phyloP scores from a whole-genome alignment of 2,113 vertebrate genomes.

The Limnothrissa miodon region DNA sequence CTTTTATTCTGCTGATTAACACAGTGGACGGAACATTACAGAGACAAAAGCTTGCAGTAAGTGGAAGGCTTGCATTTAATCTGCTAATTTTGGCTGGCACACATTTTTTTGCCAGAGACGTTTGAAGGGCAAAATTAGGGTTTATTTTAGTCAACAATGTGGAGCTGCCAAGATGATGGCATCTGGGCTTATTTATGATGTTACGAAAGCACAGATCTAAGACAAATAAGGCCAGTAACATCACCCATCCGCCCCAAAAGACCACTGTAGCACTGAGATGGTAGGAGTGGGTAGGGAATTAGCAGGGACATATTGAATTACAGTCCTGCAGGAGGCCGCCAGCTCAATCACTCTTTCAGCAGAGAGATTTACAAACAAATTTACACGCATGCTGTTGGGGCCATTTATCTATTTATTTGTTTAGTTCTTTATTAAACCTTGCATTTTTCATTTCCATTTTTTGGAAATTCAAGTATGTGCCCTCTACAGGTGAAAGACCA shows the following conservation, averaged over 20 bases:
- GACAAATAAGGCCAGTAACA: neutral
- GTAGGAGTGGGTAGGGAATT: neutral
- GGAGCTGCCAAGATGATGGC: neutral
- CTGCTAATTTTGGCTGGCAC: neutral
- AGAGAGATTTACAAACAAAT: neutral
- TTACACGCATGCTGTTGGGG: too few species aligned
- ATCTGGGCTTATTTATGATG: neutral
- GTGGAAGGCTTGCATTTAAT: slow-evolving; percentile 13
- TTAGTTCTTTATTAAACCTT: too few species aligned
- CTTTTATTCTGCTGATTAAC: neutral
- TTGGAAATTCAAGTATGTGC: too few species aligned
- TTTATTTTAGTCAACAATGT: neutral
- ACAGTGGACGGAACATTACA: neutral
- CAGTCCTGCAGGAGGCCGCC: neutral
- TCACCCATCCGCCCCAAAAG: neutral
- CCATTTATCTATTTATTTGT: too few species aligned
- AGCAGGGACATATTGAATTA: neutral
- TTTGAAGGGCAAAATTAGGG: slow-evolving; percentile 6
- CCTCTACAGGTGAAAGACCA: too few species aligned
- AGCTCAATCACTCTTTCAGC: neutral
- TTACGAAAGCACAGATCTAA: neutral
- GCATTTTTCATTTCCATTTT: too few species aligned
- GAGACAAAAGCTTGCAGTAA: neutral
- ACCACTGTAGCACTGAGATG: neutral
- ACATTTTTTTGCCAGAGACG: neutral